Conservation (phyloP, 2,888 invertebrate genomes). For the Mimachlamys varia region DNA sequence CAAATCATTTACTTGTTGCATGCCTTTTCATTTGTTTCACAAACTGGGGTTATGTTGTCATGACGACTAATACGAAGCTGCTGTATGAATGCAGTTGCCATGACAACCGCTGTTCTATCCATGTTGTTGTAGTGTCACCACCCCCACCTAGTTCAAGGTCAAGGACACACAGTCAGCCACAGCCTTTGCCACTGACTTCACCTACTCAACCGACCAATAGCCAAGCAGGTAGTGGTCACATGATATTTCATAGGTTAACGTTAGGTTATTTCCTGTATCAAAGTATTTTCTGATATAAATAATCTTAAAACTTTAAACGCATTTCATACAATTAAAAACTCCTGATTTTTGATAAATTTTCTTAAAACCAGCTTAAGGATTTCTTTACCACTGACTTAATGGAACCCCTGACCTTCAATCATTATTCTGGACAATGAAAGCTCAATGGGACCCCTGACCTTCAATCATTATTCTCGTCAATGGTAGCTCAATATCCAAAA, state of each 20-base stretch:
- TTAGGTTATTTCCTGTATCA: too few relatives aligned
- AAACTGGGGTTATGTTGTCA: conserved; percentile 2
- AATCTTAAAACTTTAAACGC: too few relatives aligned
- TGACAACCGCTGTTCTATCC: conserved; percentile 23
- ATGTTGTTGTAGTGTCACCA: conserved; percentile 88
- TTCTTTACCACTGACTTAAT: too few relatives aligned
- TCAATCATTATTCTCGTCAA: too few relatives aligned
- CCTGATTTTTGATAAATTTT: too few relatives aligned
- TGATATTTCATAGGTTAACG: conserved; percentile 43
- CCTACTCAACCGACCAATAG: conserved; percentile 49
- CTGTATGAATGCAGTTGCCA: not conserved
- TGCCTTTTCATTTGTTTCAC: not conserved
- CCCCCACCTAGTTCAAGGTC: conserved; percentile 86
- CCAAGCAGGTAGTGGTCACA: conserved; percentile 54
- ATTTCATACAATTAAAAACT: too few relatives aligned
- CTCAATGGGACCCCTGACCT: too few relatives aligned
- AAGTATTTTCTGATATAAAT: too few relatives aligned
- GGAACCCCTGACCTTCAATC: too few relatives aligned
- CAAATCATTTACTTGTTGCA: not conserved
- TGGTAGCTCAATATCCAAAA: too few relatives aligned
- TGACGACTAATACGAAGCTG: not conserved
- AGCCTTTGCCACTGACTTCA: conserved; percentile 38
- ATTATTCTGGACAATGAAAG: too few relatives aligned
- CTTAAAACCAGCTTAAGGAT: too few relatives aligned
- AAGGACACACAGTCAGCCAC: conserved; percentile 81